A percentile compares a stretch with the other conserved stretches of the same genome.
These are phyloP conservation scores for Pristiophorus japonicus DNA, from an alignment of 2,113 vertebrate species.

Conservation along the genomic window DNA sequence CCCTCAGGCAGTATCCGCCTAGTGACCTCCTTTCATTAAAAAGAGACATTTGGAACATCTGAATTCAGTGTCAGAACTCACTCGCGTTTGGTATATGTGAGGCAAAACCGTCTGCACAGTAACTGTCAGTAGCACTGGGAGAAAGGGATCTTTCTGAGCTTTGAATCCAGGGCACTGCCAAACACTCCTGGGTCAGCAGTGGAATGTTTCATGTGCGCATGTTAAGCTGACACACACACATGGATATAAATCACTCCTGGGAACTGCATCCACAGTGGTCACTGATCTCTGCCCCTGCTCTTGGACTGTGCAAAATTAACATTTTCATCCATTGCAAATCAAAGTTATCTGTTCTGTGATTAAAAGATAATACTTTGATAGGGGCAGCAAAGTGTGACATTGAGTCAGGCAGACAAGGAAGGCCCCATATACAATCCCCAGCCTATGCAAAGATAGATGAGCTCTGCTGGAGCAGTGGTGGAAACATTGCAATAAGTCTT, in stretches of 20 bases:
- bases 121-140: neutral
- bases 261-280: neutral
- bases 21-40: neutral
- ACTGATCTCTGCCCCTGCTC: neutral
- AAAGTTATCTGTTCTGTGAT: neutral
- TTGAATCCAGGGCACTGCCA: neutral
- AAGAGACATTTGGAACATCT: neutral
- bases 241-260: neutral
- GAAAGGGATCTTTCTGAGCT: neutral
- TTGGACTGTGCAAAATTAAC: neutral
- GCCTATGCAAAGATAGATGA: neutral
- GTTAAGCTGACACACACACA: neutral
- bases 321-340: neutral
- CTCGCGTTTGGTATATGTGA: too few relatives aligned
- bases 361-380: neutral
- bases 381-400: neutral
- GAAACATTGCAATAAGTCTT: neutral
- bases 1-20: neutral
- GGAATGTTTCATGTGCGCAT: neutral
- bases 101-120: neutral
- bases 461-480: neutral
- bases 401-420: neutral
- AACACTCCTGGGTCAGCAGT: neutral
- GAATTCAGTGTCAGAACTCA: neutral
- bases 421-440: neutral